Percentiles rank a stretch among this genome's conserved stretches.
Conservation (phyloP, 1,140 invertebrate genomes). For the Pseudachorutes palmiensis region DNA sequence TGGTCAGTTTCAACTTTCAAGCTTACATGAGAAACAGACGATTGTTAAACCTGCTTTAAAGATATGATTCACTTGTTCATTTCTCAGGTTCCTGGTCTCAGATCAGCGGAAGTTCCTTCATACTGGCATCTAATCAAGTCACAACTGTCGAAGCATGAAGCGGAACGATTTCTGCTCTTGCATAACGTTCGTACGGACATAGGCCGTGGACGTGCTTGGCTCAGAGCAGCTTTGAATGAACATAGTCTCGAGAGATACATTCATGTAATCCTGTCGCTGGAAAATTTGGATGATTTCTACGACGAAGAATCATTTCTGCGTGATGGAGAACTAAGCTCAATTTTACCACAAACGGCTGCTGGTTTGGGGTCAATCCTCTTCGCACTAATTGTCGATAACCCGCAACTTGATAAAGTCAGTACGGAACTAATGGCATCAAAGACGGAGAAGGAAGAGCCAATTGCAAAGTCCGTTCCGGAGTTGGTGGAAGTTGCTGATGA, state of each 20-base stretch:
- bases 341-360: constrained; percentile 71
- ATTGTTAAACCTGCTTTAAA: neutral
- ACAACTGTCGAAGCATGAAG: constrained; percentile 70
- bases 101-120: constrained; percentile 17
- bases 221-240: constrained; percentile 78
- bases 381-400: constrained; percentile 78
- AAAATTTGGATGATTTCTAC: constrained; percentile 63
- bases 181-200: constrained; percentile 70
- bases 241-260: constrained; percentile 75
- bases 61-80: constrained; percentile 29
- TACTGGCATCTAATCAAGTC: constrained; percentile 38
- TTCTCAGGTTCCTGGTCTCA: constrained; percentile 43
- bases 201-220: constrained; percentile 70
- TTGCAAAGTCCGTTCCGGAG: constrained; percentile 8
- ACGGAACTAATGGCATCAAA: neutral
- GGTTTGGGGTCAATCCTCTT: constrained; percentile 78
- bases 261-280: constrained; percentile 58
- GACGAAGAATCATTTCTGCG: constrained; percentile 72
- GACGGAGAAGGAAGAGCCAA: constrained; percentile 9
- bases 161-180: constrained; percentile 70
- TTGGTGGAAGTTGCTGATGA: constrained; percentile 17
- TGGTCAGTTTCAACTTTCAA: constrained; percentile 16
- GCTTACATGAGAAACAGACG: too few species aligned
- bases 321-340: constrained; percentile 62
- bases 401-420: constrained; percentile 49